phyloP scores from a whole-genome alignment of 1,140 invertebrate species.

The Chionoecetes opilio region DNA sequence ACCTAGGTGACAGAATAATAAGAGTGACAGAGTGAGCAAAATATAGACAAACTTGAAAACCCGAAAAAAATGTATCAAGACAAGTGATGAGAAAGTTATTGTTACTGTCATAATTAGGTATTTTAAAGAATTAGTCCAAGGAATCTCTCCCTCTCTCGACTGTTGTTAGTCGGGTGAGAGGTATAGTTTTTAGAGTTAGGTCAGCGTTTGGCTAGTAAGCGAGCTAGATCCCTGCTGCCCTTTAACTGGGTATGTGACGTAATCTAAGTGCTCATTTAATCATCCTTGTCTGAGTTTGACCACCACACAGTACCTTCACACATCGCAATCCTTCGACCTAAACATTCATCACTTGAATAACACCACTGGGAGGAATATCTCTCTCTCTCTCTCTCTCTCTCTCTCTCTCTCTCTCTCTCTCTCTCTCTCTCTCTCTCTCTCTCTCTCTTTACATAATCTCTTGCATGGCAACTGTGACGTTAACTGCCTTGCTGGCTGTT shows the following conservation, averaged over 20 bases:
- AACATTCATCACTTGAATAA: background rate
- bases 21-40: too few species aligned
- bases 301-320: slow-evolving; percentile 13
- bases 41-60: too few species aligned
- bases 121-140: too few species aligned
- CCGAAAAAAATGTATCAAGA: too few species aligned
- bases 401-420: slow-evolving; percentile 27
- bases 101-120: too few species aligned
- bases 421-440: slow-evolving; percentile 27
- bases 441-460: background rate
- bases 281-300: background rate
- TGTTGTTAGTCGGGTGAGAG: too few species aligned
- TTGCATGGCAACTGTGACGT: slow-evolving; percentile 12
- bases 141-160: too few species aligned
- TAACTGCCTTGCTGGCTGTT: background rate
- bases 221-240: background rate
- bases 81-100: too few species aligned
- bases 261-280: background rate
- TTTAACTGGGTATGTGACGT: background rate
- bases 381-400: slow-evolving; percentile 27
- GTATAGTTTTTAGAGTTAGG: too few species aligned
- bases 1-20: too few species aligned
- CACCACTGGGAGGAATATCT: slow-evolving; percentile 15
- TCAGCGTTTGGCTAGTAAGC: background rate
- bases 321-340: background rate